Conservation (phyloP, 2,888 invertebrate genomes). For the Chesias legatella region DNA sequence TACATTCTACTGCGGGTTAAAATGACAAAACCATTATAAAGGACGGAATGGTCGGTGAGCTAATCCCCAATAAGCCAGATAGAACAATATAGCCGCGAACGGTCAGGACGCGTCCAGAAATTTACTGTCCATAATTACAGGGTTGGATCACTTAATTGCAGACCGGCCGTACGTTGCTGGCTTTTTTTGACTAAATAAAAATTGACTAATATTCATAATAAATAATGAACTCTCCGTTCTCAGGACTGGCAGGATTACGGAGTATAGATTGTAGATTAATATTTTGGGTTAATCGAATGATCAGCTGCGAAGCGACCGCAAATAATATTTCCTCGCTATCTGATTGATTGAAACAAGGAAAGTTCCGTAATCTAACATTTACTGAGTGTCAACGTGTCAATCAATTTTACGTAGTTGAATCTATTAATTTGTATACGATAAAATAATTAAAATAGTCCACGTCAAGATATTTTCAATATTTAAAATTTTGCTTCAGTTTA, state of each 20-base stretch:
- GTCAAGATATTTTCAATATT: slow-evolving; percentile 16
- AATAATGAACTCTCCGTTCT: slow-evolving; percentile 77
- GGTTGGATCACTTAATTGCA: slow-evolving; percentile 91
- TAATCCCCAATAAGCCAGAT: slow-evolving; percentile 67
- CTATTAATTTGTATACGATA: no score
- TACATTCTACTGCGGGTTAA: slow-evolving; percentile 25
- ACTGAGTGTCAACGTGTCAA: no score
- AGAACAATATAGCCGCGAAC: slow-evolving; percentile 68
- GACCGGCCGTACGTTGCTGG: slow-evolving; percentile 65
- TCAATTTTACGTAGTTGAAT: no score
- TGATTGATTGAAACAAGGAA: slow-evolving; percentile 8
- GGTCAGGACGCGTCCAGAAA: slow-evolving; percentile 84
- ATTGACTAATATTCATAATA: slow-evolving; percentile 81
- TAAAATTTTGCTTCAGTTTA: slow-evolving; percentile 27
- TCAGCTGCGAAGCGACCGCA: slow-evolving; percentile 27
- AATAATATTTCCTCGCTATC: slow-evolving; percentile 17
- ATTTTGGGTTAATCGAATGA: slow-evolving; percentile 52
- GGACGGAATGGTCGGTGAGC: slow-evolving; percentile 37
- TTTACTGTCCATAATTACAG: slow-evolving; percentile 93
- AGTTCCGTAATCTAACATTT: no score
- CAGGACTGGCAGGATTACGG: slow-evolving; percentile 60
- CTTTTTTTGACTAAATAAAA: slow-evolving; percentile 79
- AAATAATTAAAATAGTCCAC: no score
- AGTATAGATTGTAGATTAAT: slow-evolving; percentile 71
- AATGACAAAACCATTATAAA: slow-evolving; percentile 27